These are phyloP conservation scores for Desoria tigrina DNA, from an alignment of 2,888 invertebrate species.

Conservation along the genomic window DNA sequence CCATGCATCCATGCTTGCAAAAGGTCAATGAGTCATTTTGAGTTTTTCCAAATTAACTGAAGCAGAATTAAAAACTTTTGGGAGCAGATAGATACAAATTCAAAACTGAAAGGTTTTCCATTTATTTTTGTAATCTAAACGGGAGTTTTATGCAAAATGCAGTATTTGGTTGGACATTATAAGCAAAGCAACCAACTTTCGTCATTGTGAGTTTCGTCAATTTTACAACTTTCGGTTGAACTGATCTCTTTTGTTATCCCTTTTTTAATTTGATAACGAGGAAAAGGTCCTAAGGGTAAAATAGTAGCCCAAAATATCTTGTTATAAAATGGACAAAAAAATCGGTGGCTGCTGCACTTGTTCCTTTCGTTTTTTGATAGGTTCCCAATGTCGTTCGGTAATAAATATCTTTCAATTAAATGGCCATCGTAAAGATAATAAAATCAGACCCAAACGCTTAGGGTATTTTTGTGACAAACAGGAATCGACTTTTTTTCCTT, in stretches of 20 bases:
- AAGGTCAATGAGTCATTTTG: too few relatives aligned
- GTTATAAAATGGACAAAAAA: constrained; percentile 9
- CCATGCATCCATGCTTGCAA: too few relatives aligned
- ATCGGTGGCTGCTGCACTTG: constrained; percentile 20
- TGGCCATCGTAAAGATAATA: constrained; percentile 26
- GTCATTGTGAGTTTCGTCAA: neutral
- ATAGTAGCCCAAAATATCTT: neutral
- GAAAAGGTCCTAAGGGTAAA: constrained; percentile 18
- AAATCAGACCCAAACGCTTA: constrained; percentile 22
- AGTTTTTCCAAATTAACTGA: neutral
- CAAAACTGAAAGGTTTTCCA: constrained; percentile 3
- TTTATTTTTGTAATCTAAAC: constrained; percentile 3
- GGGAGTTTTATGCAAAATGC: constrained; percentile 16
- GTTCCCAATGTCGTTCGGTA: neutral
- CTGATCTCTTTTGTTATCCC: constrained; percentile 5
- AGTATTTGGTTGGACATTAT: constrained; percentile 1
- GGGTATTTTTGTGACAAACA: neutral
- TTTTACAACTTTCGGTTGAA: constrained; percentile 12
- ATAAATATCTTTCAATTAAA: constrained; percentile 27
- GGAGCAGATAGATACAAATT: neutral
- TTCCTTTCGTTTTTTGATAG: constrained; percentile 5
- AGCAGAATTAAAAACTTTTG: constrained; percentile 6
- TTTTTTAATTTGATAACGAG: constrained; percentile 16
- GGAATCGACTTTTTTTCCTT: constrained; percentile 1
- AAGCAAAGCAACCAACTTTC: constrained; percentile 1